A percentile compares a stretch with the other conserved stretches of the same genome.
These are phyloP conservation scores for Megaceryle torquata DNA, from an alignment of 2,113 vertebrate genomes.

Conservation along the genomic window DNA sequence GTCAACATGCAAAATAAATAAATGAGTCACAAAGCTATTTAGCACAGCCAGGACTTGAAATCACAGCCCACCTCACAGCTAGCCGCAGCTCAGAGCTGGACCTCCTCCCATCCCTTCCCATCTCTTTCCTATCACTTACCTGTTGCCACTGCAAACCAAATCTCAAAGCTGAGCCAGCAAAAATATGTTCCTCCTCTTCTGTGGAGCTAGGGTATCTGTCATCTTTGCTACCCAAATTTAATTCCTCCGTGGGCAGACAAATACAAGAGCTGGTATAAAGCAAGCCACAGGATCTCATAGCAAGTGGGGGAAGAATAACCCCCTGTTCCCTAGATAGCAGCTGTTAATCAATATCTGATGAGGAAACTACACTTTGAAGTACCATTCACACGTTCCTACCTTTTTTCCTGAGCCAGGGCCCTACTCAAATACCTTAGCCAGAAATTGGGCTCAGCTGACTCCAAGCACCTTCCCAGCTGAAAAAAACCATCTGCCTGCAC, in stretches of 20 bases:
- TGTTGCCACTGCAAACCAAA: background rate
- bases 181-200: background rate
- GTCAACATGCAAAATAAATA: background rate
- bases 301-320: background rate
- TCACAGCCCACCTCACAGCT: background rate
- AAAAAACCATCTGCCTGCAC: background rate
- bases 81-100: background rate
- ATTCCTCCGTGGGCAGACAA: background rate
- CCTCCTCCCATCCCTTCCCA: background rate
- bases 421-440: background rate
- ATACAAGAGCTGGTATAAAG: background rate
- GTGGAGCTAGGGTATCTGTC: background rate
- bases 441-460: background rate
- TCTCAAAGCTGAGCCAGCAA: background rate
- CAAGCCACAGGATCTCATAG: background rate
- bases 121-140: background rate
- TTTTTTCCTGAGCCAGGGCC: background rate
- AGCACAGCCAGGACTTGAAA: background rate
- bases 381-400: background rate
- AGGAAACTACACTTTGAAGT: background rate
- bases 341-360: background rate
- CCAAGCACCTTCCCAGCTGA: background rate
- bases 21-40: background rate
- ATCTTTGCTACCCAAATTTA: background rate
- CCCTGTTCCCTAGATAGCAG: background rate